A percentile compares a stretch with the other conserved stretches of the same genome.
Evolutionary conservation across 2,113 vertebrate genomes (phyloP).

Genomic region (Tauraco erythrolophus): DNA sequence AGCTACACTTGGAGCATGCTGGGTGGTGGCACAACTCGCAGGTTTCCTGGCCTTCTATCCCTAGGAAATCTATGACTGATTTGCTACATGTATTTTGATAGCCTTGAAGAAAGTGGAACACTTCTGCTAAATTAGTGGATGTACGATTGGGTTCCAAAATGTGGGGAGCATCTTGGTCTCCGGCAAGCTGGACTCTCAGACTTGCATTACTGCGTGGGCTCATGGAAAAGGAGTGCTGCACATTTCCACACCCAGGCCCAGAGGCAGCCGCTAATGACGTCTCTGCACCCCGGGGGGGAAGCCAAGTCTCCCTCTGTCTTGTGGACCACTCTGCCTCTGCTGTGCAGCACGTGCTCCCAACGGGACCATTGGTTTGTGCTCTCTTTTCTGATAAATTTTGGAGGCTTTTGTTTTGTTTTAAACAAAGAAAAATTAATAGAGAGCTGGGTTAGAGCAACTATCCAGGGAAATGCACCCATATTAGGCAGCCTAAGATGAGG

Average conservation of each 20-base stretch:
- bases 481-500: neutral
- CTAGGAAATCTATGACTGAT: neutral
- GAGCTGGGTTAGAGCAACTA: neutral
- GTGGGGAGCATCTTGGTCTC: neutral
- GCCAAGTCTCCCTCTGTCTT: too few relatives aligned
- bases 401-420: neutral
- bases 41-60: neutral
- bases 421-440: neutral
- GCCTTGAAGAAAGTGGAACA: neutral
- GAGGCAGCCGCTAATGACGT: neutral
- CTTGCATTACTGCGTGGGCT: neutral
- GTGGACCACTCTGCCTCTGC: neutral
- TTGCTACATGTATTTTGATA: neutral
- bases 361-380: neutral
- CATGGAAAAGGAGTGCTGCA: neutral
- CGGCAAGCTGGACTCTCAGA: neutral
- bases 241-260: fast-evolving
- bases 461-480: neutral
- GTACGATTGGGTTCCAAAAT: neutral
- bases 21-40: neutral
- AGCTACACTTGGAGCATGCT: neutral
- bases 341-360: neutral
- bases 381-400: neutral
- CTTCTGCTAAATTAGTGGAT: neutral
- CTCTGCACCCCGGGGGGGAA: too few relatives aligned